phyloP scores from a whole-genome alignment of 2,888 invertebrate genomes.

The Himalopsyche japonica region DNA sequence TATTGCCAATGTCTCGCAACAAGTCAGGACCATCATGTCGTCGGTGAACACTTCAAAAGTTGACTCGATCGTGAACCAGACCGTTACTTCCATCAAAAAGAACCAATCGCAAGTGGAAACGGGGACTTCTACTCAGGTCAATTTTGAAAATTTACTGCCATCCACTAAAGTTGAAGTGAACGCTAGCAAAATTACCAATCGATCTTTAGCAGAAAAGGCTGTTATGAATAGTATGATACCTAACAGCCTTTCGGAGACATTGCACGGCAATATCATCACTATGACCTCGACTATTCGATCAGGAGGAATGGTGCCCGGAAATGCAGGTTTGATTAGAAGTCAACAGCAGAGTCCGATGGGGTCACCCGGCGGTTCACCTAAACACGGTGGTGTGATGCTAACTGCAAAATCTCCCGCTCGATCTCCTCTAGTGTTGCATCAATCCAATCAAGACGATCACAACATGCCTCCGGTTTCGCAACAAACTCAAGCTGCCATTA shows the following conservation, averaged over 20 bases:
- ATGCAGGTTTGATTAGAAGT: conserved; percentile 1
- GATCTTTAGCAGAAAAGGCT: conserved; percentile 43
- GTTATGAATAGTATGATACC: conserved; percentile 34
- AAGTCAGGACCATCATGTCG: conserved; percentile 67
- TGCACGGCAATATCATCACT: conserved; percentile 9
- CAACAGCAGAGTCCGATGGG: conserved; percentile 28
- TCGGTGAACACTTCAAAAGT: conserved; percentile 65
- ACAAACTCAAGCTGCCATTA: conserved; percentile 44
- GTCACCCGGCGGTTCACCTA: conserved; percentile 56
- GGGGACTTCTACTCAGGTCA: conserved; percentile 56
- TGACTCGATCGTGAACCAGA: conserved; percentile 52
- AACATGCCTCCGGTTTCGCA: conserved; percentile 42
- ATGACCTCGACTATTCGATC: neutral
- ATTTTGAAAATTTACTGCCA: conserved; percentile 57
- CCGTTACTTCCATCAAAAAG: conserved; percentile 57
- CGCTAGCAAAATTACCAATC: conserved; percentile 42
- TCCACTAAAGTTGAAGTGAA: conserved; percentile 59
- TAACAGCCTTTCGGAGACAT: conserved; percentile 15
- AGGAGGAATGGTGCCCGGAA: neutral
- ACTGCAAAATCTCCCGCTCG: conserved; percentile 56
- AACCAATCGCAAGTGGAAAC: conserved; percentile 48
- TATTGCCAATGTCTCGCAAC: conserved; percentile 73
- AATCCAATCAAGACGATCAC: conserved; percentile 49
- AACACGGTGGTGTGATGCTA: conserved; percentile 46
- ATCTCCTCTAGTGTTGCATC: conserved; percentile 50